Evolutionary conservation across 2,888 invertebrate genomes (phyloP), one percentile per base, ranked within the genome.

Genomic region (Dasypolia templi): DNA sequence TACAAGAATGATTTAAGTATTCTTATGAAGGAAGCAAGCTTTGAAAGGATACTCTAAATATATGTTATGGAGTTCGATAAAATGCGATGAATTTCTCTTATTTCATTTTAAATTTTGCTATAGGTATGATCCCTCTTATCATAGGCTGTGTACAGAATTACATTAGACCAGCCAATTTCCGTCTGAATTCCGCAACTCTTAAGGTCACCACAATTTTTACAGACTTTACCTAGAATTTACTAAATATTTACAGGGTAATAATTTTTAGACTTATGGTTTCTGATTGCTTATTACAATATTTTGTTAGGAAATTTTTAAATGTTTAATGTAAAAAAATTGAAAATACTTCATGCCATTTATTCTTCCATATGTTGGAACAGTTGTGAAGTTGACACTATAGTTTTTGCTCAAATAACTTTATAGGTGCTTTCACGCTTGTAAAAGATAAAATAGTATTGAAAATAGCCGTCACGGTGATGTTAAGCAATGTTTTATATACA

Each of bases 401-500:
- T 29, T 42, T 58, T 82, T 75, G 82, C 66, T 82, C 78, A 79
- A 79, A 58, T 62, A 58, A 71, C 14, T 4, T 51, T 44, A 59
- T 19, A 32, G 0, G 22, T 64, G 32, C 0, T 58, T 56, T 32
- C 42, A 49, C 9, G n/a, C 9, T 1, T 19, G 6, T 26, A 4
- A 32, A 42, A 29, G 53, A 29, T 53, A 14, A 44, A 59, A 59
- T 61, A 14, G 39, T 74, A 44, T 68, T 68, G 3, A 19, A 74
- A 58, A 58, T 51, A 22, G n/a, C 14, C 32, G 14, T 19, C 78
- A 26, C 4, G n/a, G 3, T 3, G n/a, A 58, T 29, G 11, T 14
- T 42, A 14, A 14, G 17, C 49, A 9, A 73, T 29, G 14, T 56
- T 73, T 56, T 9, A 12, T 19, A 42, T n/a, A n/a, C n/a, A n/a